Conservation (phyloP, 2,888 invertebrate species). For the Calameuta idolon region DNA sequence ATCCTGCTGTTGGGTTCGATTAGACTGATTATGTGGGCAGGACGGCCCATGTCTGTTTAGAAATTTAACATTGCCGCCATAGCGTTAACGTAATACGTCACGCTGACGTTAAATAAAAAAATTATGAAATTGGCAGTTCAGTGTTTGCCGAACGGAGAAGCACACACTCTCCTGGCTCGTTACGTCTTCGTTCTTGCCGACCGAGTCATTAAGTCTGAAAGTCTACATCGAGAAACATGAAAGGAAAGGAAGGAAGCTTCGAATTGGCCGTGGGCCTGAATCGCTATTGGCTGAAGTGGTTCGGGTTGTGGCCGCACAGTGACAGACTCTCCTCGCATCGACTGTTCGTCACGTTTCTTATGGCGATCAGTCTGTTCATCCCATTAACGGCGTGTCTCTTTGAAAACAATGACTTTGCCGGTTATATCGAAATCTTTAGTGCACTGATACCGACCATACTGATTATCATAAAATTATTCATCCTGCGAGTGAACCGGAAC, state of each 20-base stretch:
- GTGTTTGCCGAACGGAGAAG: no score
- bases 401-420: not conserved
- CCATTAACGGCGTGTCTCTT: constrained; percentile 13
- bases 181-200: no score
- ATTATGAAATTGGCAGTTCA: no score
- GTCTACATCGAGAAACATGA: not conserved
- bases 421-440: constrained; percentile 7
- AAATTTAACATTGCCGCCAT: no score
- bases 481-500: constrained; percentile 3
- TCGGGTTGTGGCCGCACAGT: constrained; percentile 25
- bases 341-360: constrained; percentile 1
- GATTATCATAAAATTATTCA: constrained; percentile 7
- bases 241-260: constrained; percentile 6
- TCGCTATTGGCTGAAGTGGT: constrained; percentile 15
- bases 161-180: no score
- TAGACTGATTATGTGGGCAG: no score
- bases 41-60: no score
- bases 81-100: no score
- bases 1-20: no score
- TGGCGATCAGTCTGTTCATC: constrained; percentile 9
- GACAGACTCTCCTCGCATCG: constrained; percentile 14
- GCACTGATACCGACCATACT: constrained; percentile 8
- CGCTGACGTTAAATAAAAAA: no score
- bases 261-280: constrained; percentile 15
- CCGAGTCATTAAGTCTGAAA: no score